Evolutionary conservation across 92 coral and sea anemone species (phyloP), one percentile per base, ranked within the genome.

Genomic region (Phenganax stokvisi): DNA sequence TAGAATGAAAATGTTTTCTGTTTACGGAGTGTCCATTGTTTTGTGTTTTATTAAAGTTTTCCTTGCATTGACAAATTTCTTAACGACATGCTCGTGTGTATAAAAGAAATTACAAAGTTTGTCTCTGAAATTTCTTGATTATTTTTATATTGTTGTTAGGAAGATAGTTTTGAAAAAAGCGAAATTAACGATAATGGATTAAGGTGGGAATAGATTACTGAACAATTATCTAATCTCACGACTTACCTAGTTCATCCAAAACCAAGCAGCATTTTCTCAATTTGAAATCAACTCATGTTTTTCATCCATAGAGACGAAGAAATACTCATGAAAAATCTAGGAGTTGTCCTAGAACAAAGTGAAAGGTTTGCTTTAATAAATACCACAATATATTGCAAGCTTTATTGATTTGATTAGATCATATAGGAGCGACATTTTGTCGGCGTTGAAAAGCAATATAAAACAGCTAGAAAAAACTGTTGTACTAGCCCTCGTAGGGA

Each of bases 81-180:
- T 20, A 20, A 20, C 25, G 25, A 20, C 25, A 20, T 20, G 25
- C 25, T 20, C 25, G 25, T 20, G 25, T 20, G 25, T 20, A 20
- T 20, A 20, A 20, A 20, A 20, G 25, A 20, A 20, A 20, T 20
- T 20, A 20, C 25, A 20, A 20, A 20, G 25, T 20, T 20, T 20
- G 25, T 20, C 25, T 20, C 25, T 20, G 25, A 20, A 9, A 12
- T 59, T 59, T 10, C 17, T 59, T 3, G 3, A 59, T 27, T 59
- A 16, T 12, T 25, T 67, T 67, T 1, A 15, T 67, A 47, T 25
- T 51, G 11, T 37, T 13, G 37, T 28, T 25, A 79, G 83, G 83
- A 79, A 29, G 83, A 79, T 27, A 79, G 83, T 25, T 63, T 79
- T n/a, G 83, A 79, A 51, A 79, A 79, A 65, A 79, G 83, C 56